A percentile compares a stretch with the other conserved stretches of the same genome.
These are phyloP conservation scores for Lutraria lutraria DNA, from an alignment of 2,888 invertebrate genomes.

Conservation along the genomic window DNA sequence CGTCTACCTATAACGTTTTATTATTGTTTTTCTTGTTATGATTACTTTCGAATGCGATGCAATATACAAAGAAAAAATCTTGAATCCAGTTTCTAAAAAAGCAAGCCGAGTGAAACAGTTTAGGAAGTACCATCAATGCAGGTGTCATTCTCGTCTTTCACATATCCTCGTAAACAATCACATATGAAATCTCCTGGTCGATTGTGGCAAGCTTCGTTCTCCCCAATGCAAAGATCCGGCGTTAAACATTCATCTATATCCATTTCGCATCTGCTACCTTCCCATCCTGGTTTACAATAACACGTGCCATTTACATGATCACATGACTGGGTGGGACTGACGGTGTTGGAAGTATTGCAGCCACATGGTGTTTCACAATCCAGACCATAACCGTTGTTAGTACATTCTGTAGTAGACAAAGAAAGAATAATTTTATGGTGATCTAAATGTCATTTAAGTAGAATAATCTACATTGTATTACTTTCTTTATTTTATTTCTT, in stretches of 20 bases:
- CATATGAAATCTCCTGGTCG: not conserved
- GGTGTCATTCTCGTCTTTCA: too few relatives aligned
- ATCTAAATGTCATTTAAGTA: not conserved
- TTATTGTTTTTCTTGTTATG: too few relatives aligned
- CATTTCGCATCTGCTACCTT: not conserved
- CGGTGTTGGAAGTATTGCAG: not conserved
- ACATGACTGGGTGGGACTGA: not conserved
- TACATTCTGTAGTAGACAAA: not conserved
- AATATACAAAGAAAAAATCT: too few relatives aligned
- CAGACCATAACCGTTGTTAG: not conserved
- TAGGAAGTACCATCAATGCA: too few relatives aligned
- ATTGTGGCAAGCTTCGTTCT: constrained; percentile 19
- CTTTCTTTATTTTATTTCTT: too few relatives aligned
- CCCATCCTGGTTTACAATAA: not conserved
- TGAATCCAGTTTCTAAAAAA: too few relatives aligned
- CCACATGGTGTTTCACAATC: not conserved
- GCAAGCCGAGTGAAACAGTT: too few relatives aligned
- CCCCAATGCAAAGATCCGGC: not conserved
- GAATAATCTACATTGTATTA: not conserved
- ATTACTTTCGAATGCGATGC: too few relatives aligned
- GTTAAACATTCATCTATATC: constrained; percentile 20
- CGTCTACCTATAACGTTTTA: too few relatives aligned
- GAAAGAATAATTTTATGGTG: not conserved
- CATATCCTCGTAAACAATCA: too few relatives aligned
- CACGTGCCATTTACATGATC: constrained; percentile 9